Evolutionary conservation across 1,140 invertebrate genomes (phyloP), one percentile per base, ranked within the genome.

Genomic region (Drosophila ambigua): DNA sequence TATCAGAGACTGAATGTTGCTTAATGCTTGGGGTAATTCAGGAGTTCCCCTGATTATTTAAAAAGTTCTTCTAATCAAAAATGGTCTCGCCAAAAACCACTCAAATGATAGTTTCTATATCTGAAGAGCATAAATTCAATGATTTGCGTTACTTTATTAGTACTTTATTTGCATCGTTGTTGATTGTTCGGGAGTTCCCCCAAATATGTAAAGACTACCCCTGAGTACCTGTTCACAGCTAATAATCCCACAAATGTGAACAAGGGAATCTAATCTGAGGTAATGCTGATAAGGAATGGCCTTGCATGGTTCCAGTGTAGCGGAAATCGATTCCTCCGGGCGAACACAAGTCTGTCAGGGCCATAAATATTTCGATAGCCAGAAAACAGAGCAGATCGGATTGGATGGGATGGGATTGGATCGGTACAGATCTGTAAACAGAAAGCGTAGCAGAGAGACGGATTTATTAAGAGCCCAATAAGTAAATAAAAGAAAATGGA

Each of bases 281-380:
- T 35, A 41, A 4, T 24, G 20, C 11, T 57, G 64, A 68, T 69
- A 69, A 69, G n/a, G 11, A 43, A 35, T 50, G 66, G 64, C 63
- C 44, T 57, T 69, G 51, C 51, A 57, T 69, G 7, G 35, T 16
- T 23, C 26, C 6, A 39, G 35, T 35, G 61, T 51, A 7, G 9
- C 31, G 1, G 23, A 39, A 52, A 58, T 64, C 24, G 46, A 51
- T 39, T 45, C 43, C 43, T 54, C 45, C 48, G 41, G 76, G 39
- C 46, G 7, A 72, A 39, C 13, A 39, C 15, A 76, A 61, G 39
- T 45, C 51, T 73, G 65, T 65, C 68, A 57, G 52, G 48, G 54
- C 59, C 45, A 78, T 81, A 83, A 81, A 81, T 77, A 79, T 64
- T 68, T 73, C 79, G 60, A 53, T 59, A 45, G 45, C 8, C 54